Evolutionary conservation across 2,113 vertebrate genomes (phyloP), one percentile per base, ranked within the genome.

Genomic region (Odocoileus hemionus): DNA sequence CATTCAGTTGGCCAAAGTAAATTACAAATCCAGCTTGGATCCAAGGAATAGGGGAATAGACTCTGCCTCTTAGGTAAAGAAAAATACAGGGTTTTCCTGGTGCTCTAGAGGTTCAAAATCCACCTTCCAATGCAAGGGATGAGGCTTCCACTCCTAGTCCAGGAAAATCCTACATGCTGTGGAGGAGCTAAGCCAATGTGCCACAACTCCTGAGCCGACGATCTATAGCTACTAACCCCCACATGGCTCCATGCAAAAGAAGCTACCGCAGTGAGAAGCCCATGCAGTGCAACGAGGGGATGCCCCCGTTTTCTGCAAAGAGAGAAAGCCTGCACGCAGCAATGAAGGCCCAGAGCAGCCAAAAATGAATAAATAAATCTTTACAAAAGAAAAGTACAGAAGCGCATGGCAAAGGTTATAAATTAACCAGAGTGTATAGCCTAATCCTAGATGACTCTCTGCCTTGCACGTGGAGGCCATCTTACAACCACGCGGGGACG

Each of bases 251-350:
- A 74, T 0, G 13, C 0, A 25, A 7, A 25, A 13, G n/a, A 74
- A 74, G 70, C 2, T 5, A 6, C 36, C 0, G 0, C 70, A 26
- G 23, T 25, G 70, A 43, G 36, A 43, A 2, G 19, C n/a, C n/a
- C 9, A 0, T 5, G 9, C 64, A 11, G 9, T 6, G 3, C 3
- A 14, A 2, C 36, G 2, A 14, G 7, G 36, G 14, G 6, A 25
- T 3, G 36, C 36, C 70, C 36, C 70, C 1, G 1, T 6, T 14
- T 17, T 23, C 1, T 74, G 70, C 23, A 25, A 3, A 6, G 1
- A 43, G 70, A 76, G 70, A 26, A 43, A 76, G 36, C 36, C 36
- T 43, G 23, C 12, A 14, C 1, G 12, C 36, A 43, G 23, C 12
- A 43, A 0, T 76, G 23, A 43, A 26, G 70, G 14, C 70, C 6